phyloP scores from a whole-genome alignment of 2,888 invertebrate species.

The Ecdyonurus torrentis region DNA sequence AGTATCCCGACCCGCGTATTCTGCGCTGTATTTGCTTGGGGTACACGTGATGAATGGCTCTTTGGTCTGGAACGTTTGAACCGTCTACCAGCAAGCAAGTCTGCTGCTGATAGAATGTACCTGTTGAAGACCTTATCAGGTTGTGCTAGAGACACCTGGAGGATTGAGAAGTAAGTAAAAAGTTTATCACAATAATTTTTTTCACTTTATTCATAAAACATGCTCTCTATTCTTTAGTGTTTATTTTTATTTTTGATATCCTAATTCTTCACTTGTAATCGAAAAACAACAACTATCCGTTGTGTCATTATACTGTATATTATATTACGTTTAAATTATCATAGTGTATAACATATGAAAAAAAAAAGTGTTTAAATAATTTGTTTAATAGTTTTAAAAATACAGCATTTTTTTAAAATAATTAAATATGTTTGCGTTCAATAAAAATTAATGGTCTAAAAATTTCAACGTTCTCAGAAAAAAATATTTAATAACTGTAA shows the following conservation, averaged over 20 bases:
- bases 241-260: not conserved
- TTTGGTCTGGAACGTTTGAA: conserved; percentile 60
- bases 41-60: conserved; percentile 62
- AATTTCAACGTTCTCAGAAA: no score
- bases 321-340: no score
- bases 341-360: no score
- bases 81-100: conserved; percentile 51
- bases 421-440: no score
- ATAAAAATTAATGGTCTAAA: no score
- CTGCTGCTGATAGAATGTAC: conserved; percentile 54
- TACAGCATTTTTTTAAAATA: no score
- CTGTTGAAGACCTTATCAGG: conserved; percentile 61
- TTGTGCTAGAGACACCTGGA: conserved; percentile 52
- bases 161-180: conserved; percentile 35
- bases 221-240: conserved; percentile 5
- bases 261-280: not conserved
- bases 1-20: conserved; percentile 60
- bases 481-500: no score
- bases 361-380: no score
- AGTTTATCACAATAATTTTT: not conserved
- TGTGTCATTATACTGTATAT: not conserved
- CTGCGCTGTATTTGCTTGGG: conserved; percentile 71
- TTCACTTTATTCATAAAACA: not conserved
- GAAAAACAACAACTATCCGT: no score
- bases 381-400: no score